Evolutionary conservation across 1,140 invertebrate species (phyloP), one percentile per base, ranked within the genome.

Genomic region (Cotesia chilonis): DNA sequence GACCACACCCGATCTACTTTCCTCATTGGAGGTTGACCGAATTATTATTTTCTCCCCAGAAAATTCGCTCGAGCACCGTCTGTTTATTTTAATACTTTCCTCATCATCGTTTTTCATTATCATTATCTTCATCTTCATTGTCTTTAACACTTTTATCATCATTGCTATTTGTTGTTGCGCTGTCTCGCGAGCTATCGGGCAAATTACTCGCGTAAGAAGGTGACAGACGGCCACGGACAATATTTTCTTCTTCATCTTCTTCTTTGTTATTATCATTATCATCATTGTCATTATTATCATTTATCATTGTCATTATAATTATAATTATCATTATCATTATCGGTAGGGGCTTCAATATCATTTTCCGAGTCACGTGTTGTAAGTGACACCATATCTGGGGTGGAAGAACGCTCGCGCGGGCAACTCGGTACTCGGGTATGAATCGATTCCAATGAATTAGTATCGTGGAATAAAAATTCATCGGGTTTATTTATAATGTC

Each of bases 161-260:
- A 0, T 78, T 74, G 4, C 78, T 80, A n/a, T 75, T 77, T 0
- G 70, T 65, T n/a, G 55, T 54, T 4, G 76, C 79, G 35, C 74
- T 79, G 0, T 78, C 77, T 4, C 83, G 72, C 0, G 81, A 85
- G 63, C 77, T 84, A 3, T 82, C 79, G 0, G 83, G 71, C 3
- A 79, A 82, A 10, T 80, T 82, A 36, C 81, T 80, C 2, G 79
- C 79, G 14, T 84, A 86, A n/a, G 81, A 72, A 0, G 85, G 83
- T 1, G 84, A 87, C 61, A 83, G 76, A 67, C 81, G 76, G 41
- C 79, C 70, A 4, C 76, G 76, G 0, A 72, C 72, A 36, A 80
- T 73, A 7, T 80, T 77, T 2, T 74, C 75, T 0, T 78, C 73
- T 2, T 77, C 70, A 0, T 80, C 74, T 1, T 78, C 77, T 2